Base-by-base conservation (phyloP, 2,797 vertebrate species). In the Sebastes trivittatus region DNA sequence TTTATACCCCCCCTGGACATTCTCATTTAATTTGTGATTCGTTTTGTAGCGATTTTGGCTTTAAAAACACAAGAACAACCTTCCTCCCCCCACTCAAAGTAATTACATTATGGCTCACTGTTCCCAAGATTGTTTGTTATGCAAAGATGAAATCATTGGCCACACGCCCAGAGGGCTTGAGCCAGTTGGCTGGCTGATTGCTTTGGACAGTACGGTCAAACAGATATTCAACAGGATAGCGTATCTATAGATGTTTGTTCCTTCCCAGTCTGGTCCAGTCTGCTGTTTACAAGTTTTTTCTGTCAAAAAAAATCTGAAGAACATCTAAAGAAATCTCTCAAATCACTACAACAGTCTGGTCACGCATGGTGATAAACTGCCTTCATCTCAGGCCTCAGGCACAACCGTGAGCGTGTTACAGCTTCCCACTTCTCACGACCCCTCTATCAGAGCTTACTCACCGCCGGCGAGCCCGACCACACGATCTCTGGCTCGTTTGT, bases 51-150 rank as follows among this genome's bases (percentile, higher is more conserved):
- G 23, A 52, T 71, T 62, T 59, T 61, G 29, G 22, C 22, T 27
- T 77, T 11, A 29, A 54, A 76, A 77, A 32, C 54, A 54, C 7
- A 49, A 63, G 46, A 55, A 6, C n/a, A 29, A 9, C 55, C 23
- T 52, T 52, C 7, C 23, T 22, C 25, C 36, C 61, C 34, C 23
- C 16, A 30, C 27, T 54, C 55, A 6, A 58, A 72, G 60, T 38
- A 66, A 83, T 78, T 76, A 63, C 30, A 73, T 80, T 81, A 36
- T 32, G 46, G 11, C 34, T 75, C 49, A 29, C 38, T 55, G 23
- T 70, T 75, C 6, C 22, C 20, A 32, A 73, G 54, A 70, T 5
- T 69, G 72, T 59, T 65, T 79, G 18, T 59, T 59, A 30, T 38
- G 14, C 9, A 54, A 13, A 72, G 34, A 71, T 14, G 20, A 38